phyloP scores from a whole-genome alignment of 2,888 invertebrate genomes.

The Caenorhabditis macrosperma region DNA sequence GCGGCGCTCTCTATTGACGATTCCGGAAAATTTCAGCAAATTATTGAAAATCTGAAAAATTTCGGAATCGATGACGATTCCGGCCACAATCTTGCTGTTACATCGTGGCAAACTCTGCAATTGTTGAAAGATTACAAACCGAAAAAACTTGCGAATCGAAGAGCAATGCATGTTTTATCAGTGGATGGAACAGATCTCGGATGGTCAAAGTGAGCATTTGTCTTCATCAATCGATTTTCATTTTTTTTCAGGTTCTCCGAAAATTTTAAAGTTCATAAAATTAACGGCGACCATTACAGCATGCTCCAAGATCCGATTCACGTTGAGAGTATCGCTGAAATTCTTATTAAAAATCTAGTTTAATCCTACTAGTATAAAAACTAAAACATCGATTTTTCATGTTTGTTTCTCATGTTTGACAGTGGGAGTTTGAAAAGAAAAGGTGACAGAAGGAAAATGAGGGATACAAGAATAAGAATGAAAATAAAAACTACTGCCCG shows the following conservation, averaged over 20 bases:
- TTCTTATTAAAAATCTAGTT: neutral
- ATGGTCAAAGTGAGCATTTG: conserved; percentile 60
- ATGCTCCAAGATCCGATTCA: conserved; percentile 45
- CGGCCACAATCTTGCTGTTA: neutral
- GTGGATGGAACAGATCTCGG: conserved; percentile 65
- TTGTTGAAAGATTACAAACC: conserved; percentile 37
- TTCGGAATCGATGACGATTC: conserved; percentile 16
- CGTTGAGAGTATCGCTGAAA: conserved; percentile 1
- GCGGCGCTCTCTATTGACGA: too few relatives aligned
- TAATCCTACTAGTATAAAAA: too few relatives aligned
- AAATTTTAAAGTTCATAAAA: conserved; percentile 9
- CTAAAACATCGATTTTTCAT: too few relatives aligned
- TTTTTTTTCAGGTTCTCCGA: conserved; percentile 23
- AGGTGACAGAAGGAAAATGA: too few relatives aligned
- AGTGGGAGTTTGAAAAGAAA: too few relatives aligned
- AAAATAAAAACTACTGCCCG: too few relatives aligned
- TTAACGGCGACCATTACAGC: conserved; percentile 47
- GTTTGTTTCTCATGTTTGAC: too few relatives aligned
- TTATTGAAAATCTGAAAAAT: conserved; percentile 22
- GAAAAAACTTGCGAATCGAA: neutral
- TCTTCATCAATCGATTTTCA: too few relatives aligned
- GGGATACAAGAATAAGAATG: too few relatives aligned
- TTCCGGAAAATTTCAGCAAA: conserved; percentile 25
- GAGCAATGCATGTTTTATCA: conserved; percentile 50
- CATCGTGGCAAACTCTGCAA: conserved; percentile 51